Evolutionary conservation across 2,888 invertebrate species (phyloP).

Genomic region (Athalia circularis): DNA sequence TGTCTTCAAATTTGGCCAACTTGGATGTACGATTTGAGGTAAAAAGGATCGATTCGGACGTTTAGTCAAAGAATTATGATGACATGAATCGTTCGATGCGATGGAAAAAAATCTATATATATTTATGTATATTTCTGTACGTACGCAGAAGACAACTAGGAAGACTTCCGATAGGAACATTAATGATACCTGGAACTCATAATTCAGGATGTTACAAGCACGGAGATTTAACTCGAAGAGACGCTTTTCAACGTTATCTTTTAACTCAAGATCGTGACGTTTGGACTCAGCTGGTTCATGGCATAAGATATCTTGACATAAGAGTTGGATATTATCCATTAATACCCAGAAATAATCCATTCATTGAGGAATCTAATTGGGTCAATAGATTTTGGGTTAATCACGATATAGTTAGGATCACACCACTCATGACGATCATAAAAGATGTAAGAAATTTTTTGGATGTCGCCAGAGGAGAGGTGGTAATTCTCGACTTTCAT

Average conservation of each 20-base stretch:
- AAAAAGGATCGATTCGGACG: constrained; percentile 32
- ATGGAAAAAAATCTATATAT: too few relatives aligned
- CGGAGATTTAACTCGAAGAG: constrained; percentile 74
- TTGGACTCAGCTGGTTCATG: constrained; percentile 90
- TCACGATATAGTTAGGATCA: constrained; percentile 83
- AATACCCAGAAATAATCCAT: constrained; percentile 57
- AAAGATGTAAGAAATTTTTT: constrained; percentile 83
- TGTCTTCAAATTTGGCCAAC: constrained; percentile 89
- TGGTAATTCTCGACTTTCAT: constrained; percentile 88
- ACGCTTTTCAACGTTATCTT: constrained; percentile 72
- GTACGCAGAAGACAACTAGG: constrained; percentile 76
- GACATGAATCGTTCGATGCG: too few relatives aligned
- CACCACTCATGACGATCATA: constrained; percentile 81
- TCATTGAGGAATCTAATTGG: constrained; percentile 53
- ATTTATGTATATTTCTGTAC: neutral
- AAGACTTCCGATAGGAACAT: constrained; percentile 76
- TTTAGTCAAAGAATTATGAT: too few relatives aligned
- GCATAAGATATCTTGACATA: constrained; percentile 88
- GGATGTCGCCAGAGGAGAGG: constrained; percentile 80
- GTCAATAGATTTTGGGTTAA: constrained; percentile 82
- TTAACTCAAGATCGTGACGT: constrained; percentile 86
- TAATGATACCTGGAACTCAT: constrained; percentile 78
- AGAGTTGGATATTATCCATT: constrained; percentile 82
- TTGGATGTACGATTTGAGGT: constrained; percentile 86
- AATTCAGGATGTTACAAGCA: constrained; percentile 78